Percentiles rank a stretch among this genome's conserved stretches.
Conservation (phyloP, 2,888 invertebrate species). For the Lepidocyrtinus sp. region DNA sequence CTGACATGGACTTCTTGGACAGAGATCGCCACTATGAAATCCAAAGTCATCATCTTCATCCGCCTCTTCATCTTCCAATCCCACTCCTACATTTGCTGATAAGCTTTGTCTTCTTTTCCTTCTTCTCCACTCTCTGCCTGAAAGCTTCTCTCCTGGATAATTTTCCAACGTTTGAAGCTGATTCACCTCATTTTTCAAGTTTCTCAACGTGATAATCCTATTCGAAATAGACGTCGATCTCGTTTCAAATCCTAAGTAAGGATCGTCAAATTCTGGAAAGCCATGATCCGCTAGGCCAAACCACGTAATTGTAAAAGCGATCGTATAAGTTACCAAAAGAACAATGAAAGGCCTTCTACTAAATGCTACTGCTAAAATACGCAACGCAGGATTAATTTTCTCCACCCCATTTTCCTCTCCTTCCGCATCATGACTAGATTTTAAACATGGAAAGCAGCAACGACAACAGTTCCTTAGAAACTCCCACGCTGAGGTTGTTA, state of each 20-base stretch:
- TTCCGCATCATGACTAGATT: slow-evolving; percentile 35
- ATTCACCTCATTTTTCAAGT: slow-evolving; percentile 62
- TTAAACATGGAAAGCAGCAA: background rate
- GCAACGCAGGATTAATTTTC: slow-evolving; percentile 11
- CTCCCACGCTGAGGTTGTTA: background rate
- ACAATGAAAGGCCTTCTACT: slow-evolving; percentile 62
- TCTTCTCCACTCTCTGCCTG: slow-evolving; percentile 63
- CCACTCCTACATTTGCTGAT: background rate
- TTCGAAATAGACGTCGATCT: slow-evolving; percentile 64
- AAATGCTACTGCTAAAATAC: slow-evolving; percentile 46
- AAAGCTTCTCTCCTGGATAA: slow-evolving; percentile 67
- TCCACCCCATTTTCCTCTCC: background rate
- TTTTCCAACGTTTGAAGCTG: slow-evolving; percentile 64
- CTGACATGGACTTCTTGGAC: slow-evolving; percentile 62
- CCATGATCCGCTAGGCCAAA: slow-evolving; percentile 65
- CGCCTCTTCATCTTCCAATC: background rate
- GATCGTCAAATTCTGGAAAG: slow-evolving; percentile 88
- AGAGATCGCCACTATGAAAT: slow-evolving; percentile 44
- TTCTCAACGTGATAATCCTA: slow-evolving; percentile 61
- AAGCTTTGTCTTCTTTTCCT: slow-evolving; percentile 38
- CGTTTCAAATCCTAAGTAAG: slow-evolving; percentile 76
- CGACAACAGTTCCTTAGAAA: background rate
- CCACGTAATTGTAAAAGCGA: slow-evolving; percentile 58
- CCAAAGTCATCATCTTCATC: slow-evolving; percentile 33
- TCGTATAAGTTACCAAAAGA: slow-evolving; percentile 49